Evolutionary conservation across 1,140 invertebrate species (phyloP).

Genomic region (Venturia canescens): DNA sequence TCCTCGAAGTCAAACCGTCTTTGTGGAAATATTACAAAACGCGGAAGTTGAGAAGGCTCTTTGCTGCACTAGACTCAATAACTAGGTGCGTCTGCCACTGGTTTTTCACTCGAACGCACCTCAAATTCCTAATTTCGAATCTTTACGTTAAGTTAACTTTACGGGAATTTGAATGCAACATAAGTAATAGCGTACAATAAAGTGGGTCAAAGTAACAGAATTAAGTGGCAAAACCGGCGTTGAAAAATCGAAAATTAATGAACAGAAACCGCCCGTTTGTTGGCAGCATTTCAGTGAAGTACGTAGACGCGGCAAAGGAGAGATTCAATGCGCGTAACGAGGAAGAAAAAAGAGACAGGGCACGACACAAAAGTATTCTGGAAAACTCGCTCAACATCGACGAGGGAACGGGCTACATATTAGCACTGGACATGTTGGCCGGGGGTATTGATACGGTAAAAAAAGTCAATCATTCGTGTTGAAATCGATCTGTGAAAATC

Average conservation of each 20-base stretch:
- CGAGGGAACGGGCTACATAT: slow-evolving; percentile 78
- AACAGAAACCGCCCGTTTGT: not conserved
- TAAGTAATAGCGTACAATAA: no score
- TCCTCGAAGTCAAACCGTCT: slow-evolving; percentile 81
- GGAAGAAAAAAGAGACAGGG: slow-evolving; percentile 53
- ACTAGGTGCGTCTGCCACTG: slow-evolving; percentile 54
- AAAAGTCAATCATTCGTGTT: no score
- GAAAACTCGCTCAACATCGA: slow-evolving; percentile 78
- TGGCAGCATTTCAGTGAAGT: slow-evolving; percentile 62
- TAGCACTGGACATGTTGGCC: slow-evolving; percentile 85
- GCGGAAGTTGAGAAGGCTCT: slow-evolving; percentile 77
- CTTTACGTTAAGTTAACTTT: no score
- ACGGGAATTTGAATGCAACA: no score
- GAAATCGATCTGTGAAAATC: not conserved
- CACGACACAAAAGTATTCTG: slow-evolving; percentile 75
- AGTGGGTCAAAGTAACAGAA: no score
- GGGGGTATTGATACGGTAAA: slow-evolving; percentile 87
- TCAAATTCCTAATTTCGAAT: no score
- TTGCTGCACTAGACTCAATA: slow-evolving; percentile 71
- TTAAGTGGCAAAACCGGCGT: no score
- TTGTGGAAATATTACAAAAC: slow-evolving; percentile 81
- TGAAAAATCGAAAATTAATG: no score
- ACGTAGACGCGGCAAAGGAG: slow-evolving; percentile 69
- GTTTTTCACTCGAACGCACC: not conserved
- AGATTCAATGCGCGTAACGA: slow-evolving; percentile 61